Percentiles rank a stretch among this genome's conserved stretches.
These are phyloP conservation scores for Sanderia malayensis DNA, from an alignment of 30 jellyfish, hydroid and myxozoan genomes.

Conservation along the genomic window DNA sequence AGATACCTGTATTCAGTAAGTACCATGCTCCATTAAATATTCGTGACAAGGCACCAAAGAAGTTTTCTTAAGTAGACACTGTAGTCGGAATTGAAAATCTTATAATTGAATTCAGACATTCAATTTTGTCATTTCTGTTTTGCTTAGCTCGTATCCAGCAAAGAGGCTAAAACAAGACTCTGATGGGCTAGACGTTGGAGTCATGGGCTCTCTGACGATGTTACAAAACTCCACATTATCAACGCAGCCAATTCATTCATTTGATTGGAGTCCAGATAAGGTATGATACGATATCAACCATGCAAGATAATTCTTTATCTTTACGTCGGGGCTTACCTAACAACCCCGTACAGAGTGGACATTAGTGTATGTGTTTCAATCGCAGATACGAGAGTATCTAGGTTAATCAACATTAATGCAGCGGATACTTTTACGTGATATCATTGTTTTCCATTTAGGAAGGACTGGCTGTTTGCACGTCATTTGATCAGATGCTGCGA, in stretches of 20 bases:
- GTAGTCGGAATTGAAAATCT: no score
- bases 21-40: not conserved
- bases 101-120: no score
- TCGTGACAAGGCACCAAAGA: not conserved
- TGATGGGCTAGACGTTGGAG: slow-evolving; percentile 84
- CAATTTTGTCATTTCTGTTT: not conserved
- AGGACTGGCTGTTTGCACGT: slow-evolving; percentile 89
- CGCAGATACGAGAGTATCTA: no score
- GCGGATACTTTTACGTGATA: no score
- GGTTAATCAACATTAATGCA: no score
- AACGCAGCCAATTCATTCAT: slow-evolving; percentile 84
- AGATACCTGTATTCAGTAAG: not conserved
- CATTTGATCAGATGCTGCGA: slow-evolving; percentile 86
- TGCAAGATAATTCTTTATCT: no score
- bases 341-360: no score
- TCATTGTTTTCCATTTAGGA: no score
- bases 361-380: no score
- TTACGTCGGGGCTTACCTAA: no score
- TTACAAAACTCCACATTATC: slow-evolving; percentile 74
- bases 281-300: no score
- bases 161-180: slow-evolving; percentile 59
- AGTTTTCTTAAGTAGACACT: no score
- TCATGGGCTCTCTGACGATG: slow-evolving; percentile 74
- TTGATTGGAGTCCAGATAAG: slow-evolving; percentile 91
- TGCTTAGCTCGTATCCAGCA: slow-evolving; percentile 81